These are phyloP conservation scores for Acanthococcus lagerstroemiae DNA, from an alignment of 2,888 invertebrate genomes.

Conservation along the genomic window DNA sequence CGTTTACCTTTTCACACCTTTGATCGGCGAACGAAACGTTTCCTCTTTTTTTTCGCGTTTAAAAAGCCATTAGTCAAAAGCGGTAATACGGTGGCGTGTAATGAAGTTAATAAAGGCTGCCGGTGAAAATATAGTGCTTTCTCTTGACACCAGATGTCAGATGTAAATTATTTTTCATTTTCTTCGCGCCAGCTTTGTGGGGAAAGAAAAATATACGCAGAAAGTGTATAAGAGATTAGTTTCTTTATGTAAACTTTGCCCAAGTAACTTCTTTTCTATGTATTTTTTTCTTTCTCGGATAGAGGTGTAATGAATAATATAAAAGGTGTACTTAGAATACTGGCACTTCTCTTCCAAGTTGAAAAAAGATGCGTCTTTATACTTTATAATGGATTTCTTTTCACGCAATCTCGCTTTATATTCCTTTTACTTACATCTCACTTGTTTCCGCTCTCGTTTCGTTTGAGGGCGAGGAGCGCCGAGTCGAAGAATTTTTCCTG, in stretches of 20 bases:
- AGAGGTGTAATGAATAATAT: constrained; percentile 29
- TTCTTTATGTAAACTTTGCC: constrained; percentile 22
- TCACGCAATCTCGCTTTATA: constrained; percentile 25
- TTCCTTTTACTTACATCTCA: constrained; percentile 12
- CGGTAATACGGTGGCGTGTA: constrained; percentile 7
- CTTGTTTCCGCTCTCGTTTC: background rate
- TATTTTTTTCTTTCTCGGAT: constrained; percentile 14
- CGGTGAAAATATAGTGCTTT: constrained; percentile 19
- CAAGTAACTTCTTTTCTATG: constrained; percentile 24
- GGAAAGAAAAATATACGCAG: constrained; percentile 10
- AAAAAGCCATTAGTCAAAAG: constrained; percentile 30
- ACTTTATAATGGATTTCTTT: constrained; percentile 27
- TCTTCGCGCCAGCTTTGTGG: constrained; percentile 18
- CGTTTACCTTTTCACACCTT: constrained; percentile 21
- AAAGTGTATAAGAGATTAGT: constrained; percentile 24
- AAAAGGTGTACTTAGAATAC: constrained; percentile 27
- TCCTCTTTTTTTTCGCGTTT: constrained; percentile 27
- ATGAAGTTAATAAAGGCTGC: constrained; percentile 22
- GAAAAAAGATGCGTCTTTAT: constrained; percentile 27
- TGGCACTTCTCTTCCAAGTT: constrained; percentile 14
- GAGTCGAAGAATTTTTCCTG: too few species aligned
- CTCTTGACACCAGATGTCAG: constrained; percentile 27
- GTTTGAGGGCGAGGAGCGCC: too few species aligned
- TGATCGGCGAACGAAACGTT: constrained; percentile 19
- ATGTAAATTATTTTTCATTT: constrained; percentile 28